Percentiles rank a stretch among this genome's conserved stretches.
Conservation (phyloP, 2,888 invertebrate species). For the Epiblema foenella region DNA sequence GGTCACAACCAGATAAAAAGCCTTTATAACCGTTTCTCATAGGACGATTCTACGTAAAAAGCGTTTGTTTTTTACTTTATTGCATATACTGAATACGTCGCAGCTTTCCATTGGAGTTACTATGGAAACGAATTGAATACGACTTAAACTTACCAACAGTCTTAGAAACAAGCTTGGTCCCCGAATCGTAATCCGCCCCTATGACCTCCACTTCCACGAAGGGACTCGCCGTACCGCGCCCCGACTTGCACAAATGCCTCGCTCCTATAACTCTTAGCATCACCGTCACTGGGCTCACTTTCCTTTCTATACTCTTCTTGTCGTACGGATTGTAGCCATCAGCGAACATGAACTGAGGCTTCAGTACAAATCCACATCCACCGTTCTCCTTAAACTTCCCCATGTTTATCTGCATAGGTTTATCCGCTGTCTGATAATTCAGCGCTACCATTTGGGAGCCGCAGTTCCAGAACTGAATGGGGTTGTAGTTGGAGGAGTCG, state of each 20-base stretch:
- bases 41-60: too few relatives aligned
- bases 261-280: slow-evolving; percentile 94
- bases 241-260: slow-evolving; percentile 93
- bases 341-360: slow-evolving; percentile 94
- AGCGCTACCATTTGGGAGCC: slow-evolving; percentile 99
- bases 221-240: slow-evolving; percentile 94
- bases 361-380: slow-evolving; percentile 95
- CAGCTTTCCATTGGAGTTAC: neutral
- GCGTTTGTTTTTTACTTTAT: too few relatives aligned
- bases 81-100: neutral
- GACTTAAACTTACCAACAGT: slow-evolving; percentile 88
- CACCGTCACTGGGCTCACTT: slow-evolving; percentile 80
- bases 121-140: neutral
- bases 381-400: slow-evolving; percentile 97
- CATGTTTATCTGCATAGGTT: slow-evolving; percentile 97
- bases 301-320: slow-evolving; percentile 81
- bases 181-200: slow-evolving; percentile 94
- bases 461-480: slow-evolving; percentile 96
- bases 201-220: slow-evolving; percentile 96
- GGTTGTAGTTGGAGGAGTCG: slow-evolving; percentile 99
- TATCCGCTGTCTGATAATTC: slow-evolving; percentile 98
- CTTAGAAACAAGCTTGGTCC: slow-evolving; percentile 93
- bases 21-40: too few relatives aligned
- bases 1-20: too few relatives aligned
- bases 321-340: slow-evolving; percentile 93